Conservation (phyloP, 2,888 invertebrate genomes). For the Gastracanthus pulcherrimus region DNA sequence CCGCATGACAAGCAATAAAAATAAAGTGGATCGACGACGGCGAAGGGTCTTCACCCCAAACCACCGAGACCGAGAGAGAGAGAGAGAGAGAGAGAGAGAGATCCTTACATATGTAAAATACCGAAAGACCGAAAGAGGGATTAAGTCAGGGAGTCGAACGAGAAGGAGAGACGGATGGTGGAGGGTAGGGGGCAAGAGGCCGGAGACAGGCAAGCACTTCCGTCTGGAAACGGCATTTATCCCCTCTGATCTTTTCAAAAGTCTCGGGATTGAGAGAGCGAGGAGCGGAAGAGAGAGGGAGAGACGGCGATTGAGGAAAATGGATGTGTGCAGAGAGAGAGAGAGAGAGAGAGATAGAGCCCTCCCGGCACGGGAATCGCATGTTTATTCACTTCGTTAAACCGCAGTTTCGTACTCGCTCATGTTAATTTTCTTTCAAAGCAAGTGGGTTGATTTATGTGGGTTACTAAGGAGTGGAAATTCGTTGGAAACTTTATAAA, state of each 20-base stretch:
- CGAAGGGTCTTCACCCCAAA: neutral
- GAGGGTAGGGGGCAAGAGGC: slow-evolving; percentile 3
- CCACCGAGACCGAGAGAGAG: neutral
- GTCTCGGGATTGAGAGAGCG: slow-evolving; percentile 6
- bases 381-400: neutral
- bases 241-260: slow-evolving; percentile 21
- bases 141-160: slow-evolving; percentile 14
- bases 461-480: no score
- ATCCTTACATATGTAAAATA: slow-evolving; percentile 44
- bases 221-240: slow-evolving; percentile 30
- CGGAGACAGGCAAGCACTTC: slow-evolving; percentile 19
- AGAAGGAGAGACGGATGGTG: slow-evolving; percentile 2
- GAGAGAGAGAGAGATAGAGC: neutral
- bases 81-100: slow-evolving; percentile 12
- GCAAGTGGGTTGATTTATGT: no score
- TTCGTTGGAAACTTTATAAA: no score
- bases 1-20: neutral
- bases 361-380: no score
- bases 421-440: no score
- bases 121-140: neutral
- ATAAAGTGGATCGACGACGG: slow-evolving; percentile 6
- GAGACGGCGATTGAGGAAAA: neutral
- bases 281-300: neutral
- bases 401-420: neutral
- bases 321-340: neutral